Conservation (phyloP, 1,140 invertebrate species). For the Achatina immaculata region DNA sequence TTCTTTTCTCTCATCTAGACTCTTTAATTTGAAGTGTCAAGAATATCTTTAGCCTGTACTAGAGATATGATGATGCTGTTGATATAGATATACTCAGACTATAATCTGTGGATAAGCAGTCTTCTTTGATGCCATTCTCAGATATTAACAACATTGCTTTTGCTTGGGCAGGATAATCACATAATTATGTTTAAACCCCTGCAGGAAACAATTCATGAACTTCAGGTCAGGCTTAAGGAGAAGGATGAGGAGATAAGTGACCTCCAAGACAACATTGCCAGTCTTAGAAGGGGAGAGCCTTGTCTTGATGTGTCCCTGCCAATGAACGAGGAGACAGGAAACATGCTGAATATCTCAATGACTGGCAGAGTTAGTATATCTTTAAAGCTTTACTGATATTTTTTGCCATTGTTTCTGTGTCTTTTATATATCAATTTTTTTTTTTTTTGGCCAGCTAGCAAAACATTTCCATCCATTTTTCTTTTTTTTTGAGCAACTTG, state of each 20-base stretch:
- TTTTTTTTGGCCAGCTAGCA: background rate
- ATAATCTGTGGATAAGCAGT: too few species aligned
- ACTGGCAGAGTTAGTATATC: conserved; percentile 43
- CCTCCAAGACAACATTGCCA: conserved; percentile 47
- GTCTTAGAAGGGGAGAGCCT: conserved; percentile 42
- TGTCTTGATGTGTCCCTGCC: conserved; percentile 52
- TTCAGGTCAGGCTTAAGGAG: conserved; percentile 49
- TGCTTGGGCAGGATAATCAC: too few species aligned
- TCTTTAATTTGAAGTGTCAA: too few species aligned
- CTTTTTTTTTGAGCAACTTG: too few species aligned
- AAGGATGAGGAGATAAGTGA: conserved; percentile 54
- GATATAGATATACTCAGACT: too few species aligned
- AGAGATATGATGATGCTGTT: too few species aligned
- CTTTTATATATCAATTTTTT: background rate
- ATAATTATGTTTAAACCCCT: background rate
- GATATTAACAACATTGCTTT: too few species aligned
- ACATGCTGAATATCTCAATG: conserved; percentile 44
- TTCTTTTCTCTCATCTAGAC: too few species aligned
- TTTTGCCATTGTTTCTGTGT: background rate
- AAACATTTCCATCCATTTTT: too few species aligned
- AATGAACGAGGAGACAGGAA: conserved; percentile 42
- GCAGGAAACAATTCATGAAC: conserved; percentile 16
- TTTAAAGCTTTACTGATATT: background rate
- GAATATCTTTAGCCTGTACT: too few species aligned
- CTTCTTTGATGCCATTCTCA: too few species aligned